Percentiles rank a stretch among this genome's conserved stretches.
Evolutionary conservation across 2,888 invertebrate genomes (phyloP).

Genomic region (Phragmatobia fuliginosa): DNA sequence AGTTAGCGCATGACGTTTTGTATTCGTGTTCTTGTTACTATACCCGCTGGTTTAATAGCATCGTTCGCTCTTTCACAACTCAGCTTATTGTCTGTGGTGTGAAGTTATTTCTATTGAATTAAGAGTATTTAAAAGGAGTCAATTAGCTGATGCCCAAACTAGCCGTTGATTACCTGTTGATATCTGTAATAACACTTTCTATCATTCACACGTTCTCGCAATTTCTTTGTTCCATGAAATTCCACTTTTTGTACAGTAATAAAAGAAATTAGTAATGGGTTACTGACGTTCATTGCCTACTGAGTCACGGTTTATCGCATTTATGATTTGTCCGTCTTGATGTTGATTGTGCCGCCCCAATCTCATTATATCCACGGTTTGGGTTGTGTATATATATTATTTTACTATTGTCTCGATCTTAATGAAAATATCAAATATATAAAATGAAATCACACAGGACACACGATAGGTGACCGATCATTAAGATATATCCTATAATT

Average conservation of each 20-base stretch:
- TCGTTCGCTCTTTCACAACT: slow-evolving; percentile 44
- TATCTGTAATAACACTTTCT: slow-evolving; percentile 61
- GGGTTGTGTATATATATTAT: background rate
- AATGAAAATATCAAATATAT: background rate
- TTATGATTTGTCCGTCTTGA: slow-evolving; percentile 39
- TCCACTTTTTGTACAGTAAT: slow-evolving; percentile 48
- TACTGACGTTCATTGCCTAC: slow-evolving; percentile 48
- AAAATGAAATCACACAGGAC: slow-evolving; percentile 25
- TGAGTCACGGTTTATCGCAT: slow-evolving; percentile 50
- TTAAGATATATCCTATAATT: slow-evolving; percentile 22
- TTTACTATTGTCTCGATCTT: background rate
- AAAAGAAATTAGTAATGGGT: slow-evolving; percentile 55
- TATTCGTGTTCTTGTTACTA: background rate
- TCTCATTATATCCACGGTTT: slow-evolving; percentile 14
- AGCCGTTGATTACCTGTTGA: slow-evolving; percentile 53
- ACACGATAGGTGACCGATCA: slow-evolving; percentile 27
- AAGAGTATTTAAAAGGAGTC: slow-evolving; percentile 72
- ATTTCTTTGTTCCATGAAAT: slow-evolving; percentile 62
- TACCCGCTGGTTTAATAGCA: slow-evolving; percentile 40
- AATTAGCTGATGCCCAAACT: slow-evolving; percentile 67
- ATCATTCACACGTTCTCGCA: slow-evolving; percentile 59
- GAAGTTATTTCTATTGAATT: slow-evolving; percentile 60
- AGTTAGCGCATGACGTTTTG: background rate
- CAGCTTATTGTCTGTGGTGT: slow-evolving; percentile 48
- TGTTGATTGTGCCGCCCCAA: slow-evolving; percentile 29